Evolutionary conservation across 2,113 vertebrate genomes (phyloP).

Genomic region (Dendropsophus ebraccatus): DNA sequence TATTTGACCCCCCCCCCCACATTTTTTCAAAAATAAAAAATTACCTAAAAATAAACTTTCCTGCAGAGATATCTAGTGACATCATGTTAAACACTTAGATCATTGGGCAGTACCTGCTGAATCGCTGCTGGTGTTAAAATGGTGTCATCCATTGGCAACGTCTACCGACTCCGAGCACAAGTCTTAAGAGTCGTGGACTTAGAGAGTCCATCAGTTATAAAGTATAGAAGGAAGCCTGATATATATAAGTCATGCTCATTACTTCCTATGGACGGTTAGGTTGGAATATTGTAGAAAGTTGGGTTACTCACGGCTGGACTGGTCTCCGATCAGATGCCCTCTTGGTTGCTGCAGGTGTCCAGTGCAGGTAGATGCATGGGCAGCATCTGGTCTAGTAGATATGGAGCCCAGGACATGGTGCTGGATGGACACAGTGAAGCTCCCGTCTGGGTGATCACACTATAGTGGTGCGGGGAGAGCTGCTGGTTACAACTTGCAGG

Average conservation of each 20-base stretch:
- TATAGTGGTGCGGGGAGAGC: neutral
- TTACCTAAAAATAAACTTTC: too few species aligned
- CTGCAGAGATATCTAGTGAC: too few species aligned
- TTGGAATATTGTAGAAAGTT: neutral
- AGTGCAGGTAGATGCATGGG: neutral
- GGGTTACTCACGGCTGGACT: slow-evolving; percentile 10
- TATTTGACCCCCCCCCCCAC: too few species aligned
- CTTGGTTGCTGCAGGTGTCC: neutral
- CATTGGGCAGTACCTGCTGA: neutral
- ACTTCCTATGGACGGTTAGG: neutral
- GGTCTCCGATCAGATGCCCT: slow-evolving; percentile 23
- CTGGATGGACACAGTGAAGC: slow-evolving; percentile 6
- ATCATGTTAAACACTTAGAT: neutral
- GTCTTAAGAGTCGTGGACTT: too few species aligned
- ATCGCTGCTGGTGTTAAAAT: neutral
- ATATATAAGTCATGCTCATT: neutral
- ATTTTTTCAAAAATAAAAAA: too few species aligned
- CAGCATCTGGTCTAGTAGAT: neutral
- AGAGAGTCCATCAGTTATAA: too few species aligned
- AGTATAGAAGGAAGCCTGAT: too few species aligned
- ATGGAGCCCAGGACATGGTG: neutral
- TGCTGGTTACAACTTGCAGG: slow-evolving; percentile 44
- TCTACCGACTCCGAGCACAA: neutral
- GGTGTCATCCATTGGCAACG: neutral
- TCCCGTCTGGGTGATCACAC: neutral